Evolutionary conservation across 2,888 invertebrate genomes (phyloP).

Genomic region (Spialia ferax): DNA sequence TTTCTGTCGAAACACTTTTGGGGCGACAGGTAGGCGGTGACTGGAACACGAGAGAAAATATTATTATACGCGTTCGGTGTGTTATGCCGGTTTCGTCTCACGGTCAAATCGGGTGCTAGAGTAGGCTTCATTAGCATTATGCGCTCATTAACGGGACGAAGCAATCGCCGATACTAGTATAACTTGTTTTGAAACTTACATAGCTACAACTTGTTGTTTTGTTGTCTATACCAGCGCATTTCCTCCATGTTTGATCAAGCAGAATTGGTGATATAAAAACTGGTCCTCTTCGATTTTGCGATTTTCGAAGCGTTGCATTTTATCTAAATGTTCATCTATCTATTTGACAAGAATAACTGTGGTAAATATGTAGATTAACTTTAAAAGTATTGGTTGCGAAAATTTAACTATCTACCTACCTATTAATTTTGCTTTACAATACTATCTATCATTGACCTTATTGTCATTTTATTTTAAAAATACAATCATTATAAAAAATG

Average conservation of each 20-base stretch:
- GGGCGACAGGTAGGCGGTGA: too few species aligned
- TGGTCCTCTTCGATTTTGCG: slow-evolving; percentile 13
- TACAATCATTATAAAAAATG: neutral
- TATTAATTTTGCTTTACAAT: neutral
- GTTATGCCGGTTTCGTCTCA: slow-evolving; percentile 41
- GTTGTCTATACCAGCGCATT: slow-evolving; percentile 19
- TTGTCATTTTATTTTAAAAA: neutral
- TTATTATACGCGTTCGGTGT: too few species aligned
- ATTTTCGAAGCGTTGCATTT: neutral
- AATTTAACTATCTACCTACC: neutral
- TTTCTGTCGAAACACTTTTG: too few species aligned
- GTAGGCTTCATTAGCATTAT: slow-evolving; percentile 74
- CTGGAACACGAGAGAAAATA: too few species aligned
- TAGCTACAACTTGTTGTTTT: slow-evolving; percentile 16
- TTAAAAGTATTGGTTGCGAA: neutral
- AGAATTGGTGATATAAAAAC: slow-evolving; percentile 24
- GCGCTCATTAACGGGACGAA: slow-evolving; percentile 75
- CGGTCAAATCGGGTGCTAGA: slow-evolving; percentile 57
- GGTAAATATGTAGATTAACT: neutral
- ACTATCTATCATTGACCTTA: neutral
- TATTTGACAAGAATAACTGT: neutral
- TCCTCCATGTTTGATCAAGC: slow-evolving; percentile 29
- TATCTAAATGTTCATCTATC: neutral
- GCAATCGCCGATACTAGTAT: slow-evolving; percentile 55
- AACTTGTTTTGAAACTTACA: slow-evolving; percentile 56